These are phyloP conservation scores for Apolygus lucorum DNA, from an alignment of 1,140 invertebrate species.

Conservation along the genomic window DNA sequence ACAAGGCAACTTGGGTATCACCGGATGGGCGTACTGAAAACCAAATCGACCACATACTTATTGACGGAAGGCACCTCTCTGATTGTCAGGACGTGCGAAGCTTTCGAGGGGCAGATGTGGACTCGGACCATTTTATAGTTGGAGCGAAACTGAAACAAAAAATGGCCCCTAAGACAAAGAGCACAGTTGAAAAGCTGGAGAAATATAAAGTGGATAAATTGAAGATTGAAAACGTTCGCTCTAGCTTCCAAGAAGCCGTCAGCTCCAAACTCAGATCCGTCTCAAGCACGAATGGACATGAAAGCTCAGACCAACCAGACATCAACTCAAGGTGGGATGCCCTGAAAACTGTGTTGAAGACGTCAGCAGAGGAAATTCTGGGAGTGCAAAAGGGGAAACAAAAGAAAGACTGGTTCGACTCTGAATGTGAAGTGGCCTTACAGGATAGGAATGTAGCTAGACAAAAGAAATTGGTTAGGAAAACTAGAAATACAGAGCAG, in stretches of 20 bases:
- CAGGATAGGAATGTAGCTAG: constrained; percentile 19
- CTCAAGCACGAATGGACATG: not conserved
- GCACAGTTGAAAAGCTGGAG: not conserved
- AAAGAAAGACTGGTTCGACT: constrained; percentile 29
- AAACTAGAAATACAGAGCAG: constrained; percentile 17
- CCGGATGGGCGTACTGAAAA: constrained; percentile 26
- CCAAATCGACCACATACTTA: constrained; percentile 32
- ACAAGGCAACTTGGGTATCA: no score
- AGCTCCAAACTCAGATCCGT: not conserved
- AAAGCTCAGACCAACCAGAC: not conserved
- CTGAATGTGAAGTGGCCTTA: constrained; percentile 21
- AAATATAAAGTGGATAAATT: not conserved
- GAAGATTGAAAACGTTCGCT: not conserved
- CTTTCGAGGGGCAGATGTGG: constrained; percentile 28
- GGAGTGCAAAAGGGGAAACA: constrained; percentile 1
- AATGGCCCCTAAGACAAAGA: not conserved
- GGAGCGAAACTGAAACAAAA: constrained; percentile 22
- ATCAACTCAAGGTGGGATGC: constrained; percentile 15
- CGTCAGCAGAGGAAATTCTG: constrained; percentile 1
- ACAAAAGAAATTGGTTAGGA: constrained; percentile 6
- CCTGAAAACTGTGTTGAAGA: constrained; percentile 1
- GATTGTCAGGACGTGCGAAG: constrained; percentile 24
- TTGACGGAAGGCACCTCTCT: constrained; percentile 16
- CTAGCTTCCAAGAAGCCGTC: constrained; percentile 2
- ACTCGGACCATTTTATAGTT: constrained; percentile 29